Percentiles rank a stretch among this genome's conserved stretches.
Conservation (phyloP, 1,140 invertebrate species). For the Streblospio benedicti region DNA sequence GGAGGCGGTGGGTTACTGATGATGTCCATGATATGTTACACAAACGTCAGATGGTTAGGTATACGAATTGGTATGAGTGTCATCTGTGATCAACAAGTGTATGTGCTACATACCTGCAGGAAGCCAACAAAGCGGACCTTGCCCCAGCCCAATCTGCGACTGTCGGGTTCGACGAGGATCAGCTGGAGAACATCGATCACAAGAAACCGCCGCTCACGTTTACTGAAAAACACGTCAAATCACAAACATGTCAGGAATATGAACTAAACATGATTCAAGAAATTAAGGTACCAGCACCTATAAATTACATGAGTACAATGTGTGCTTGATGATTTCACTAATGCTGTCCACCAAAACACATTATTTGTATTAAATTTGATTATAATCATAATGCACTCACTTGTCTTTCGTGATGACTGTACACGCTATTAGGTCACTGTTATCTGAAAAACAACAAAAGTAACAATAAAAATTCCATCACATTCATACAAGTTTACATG, state of each 20-base stretch:
- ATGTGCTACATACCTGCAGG: constrained; percentile 51
- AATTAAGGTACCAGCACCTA: no score
- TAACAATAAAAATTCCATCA: not conserved
- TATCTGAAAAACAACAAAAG: constrained; percentile 59
- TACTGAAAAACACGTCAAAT: constrained; percentile 10
- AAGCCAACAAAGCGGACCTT: constrained; percentile 82
- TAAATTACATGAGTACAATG: no score
- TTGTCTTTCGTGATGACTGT: constrained; percentile 84
- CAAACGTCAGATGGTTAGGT: no score
- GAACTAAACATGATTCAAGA: not conserved
- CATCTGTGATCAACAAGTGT: no score
- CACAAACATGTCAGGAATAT: not conserved
- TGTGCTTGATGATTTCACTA: no score
- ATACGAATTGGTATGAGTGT: no score
- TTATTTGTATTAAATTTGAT: no score
- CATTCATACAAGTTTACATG: not conserved
- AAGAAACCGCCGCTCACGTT: constrained; percentile 78
- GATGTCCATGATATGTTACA: no score
- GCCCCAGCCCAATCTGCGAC: constrained; percentile 85
- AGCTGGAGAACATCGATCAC: constrained; percentile 90
- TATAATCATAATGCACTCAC: no score
- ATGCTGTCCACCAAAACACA: no score
- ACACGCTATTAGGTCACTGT: constrained; percentile 93
- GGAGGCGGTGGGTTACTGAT: no score
- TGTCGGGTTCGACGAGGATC: constrained; percentile 92